A percentile compares a stretch with the other conserved stretches of the same genome.
Evolutionary conservation across 1,140 invertebrate genomes (phyloP).

Genomic region (Hylaeus anthracinus): DNA sequence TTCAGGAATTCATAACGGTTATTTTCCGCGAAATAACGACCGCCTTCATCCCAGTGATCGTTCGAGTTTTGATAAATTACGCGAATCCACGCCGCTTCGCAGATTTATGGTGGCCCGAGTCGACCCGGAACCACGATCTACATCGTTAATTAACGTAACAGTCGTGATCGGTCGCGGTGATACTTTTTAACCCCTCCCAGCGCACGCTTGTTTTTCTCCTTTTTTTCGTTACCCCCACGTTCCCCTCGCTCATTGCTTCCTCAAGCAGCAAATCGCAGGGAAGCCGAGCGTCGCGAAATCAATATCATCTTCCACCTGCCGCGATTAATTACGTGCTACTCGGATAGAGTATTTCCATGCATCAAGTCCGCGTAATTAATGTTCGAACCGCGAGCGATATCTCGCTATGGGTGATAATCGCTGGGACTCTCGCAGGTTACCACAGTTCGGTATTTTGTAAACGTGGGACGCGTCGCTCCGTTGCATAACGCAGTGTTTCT

Average conservation of each 20-base stretch:
- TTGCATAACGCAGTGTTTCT: not conserved
- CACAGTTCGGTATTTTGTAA: slow-evolving; percentile 6
- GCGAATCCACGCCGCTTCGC: slow-evolving; percentile 1
- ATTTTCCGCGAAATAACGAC: slow-evolving; percentile 34
- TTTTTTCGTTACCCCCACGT: not conserved
- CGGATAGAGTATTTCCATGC: slow-evolving; percentile 43
- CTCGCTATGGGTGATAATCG: too few species aligned
- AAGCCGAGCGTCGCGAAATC: slow-evolving; percentile 38
- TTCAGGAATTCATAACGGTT: slow-evolving; percentile 36
- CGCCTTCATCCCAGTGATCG: slow-evolving; percentile 2
- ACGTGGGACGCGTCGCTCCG: not conserved
- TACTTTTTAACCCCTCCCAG: not conserved
- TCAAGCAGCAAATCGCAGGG: not conserved
- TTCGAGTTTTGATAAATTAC: slow-evolving; percentile 40
- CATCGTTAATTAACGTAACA: slow-evolving; percentile 44
- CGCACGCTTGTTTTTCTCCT: too few species aligned
- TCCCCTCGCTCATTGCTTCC: not conserved
- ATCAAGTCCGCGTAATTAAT: slow-evolving; percentile 57
- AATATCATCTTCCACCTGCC: slow-evolving; percentile 57
- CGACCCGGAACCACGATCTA: slow-evolving; percentile 38
- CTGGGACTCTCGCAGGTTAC: not conserved
- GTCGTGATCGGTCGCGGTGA: slow-evolving; percentile 29
- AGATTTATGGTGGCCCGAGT: slow-evolving; percentile 29
- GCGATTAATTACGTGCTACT: slow-evolving; percentile 53
- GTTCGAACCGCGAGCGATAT: slow-evolving; percentile 24